Evolutionary conservation across 2,888 invertebrate species (phyloP), one percentile per base, ranked within the genome.

Genomic region (Phyllotreta striolata): DNA sequence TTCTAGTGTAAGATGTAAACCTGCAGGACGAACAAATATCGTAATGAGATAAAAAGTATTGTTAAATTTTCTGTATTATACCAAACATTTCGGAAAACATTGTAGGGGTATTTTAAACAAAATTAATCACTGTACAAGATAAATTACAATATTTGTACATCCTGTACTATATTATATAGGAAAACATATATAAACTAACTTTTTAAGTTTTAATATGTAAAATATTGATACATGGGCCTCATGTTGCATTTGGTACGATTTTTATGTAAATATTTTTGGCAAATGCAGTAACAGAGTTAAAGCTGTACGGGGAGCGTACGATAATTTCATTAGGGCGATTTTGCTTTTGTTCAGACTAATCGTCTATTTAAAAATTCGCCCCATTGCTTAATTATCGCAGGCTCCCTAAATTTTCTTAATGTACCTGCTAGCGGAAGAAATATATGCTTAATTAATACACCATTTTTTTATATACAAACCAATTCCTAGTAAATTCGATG

Each of bases 391-490:
- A 46, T 59, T 59, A 35, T 41, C 9, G 41, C 49, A 47, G 40
- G 41, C 35, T 14, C 40, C 38, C 38, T 64, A 66, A 65, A 52
- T 52, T 60, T 71, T 76, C 75, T 79, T 77, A 77, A 74, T 79
- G 80, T 80, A 80, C 80, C 80, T 80, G 80, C 80, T 79, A 79
- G 74, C 75, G 78, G 78, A 76, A 65, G 52, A 77, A 78, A 77
- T 79, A 79, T 76, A 79, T 77, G 79, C 78, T 79, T 80, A 73
- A 75, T 73, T 74, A 74, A 73, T 73, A 70, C 69, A 67, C 56
- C 60, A 9, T n/a, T 65, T 70, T 58, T 59, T 64, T 70, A 24
- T 55, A 3, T 41, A 41, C 24, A 24, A 24, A 24, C 24, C n/a
- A n/a, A n/a, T n/a, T n/a, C n/a, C n/a, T n/a, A n/a, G n/a, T n/a